Base-by-base conservation (phyloP, 2,113 vertebrate genomes). In the Melanostigma gelatinosum region DNA sequence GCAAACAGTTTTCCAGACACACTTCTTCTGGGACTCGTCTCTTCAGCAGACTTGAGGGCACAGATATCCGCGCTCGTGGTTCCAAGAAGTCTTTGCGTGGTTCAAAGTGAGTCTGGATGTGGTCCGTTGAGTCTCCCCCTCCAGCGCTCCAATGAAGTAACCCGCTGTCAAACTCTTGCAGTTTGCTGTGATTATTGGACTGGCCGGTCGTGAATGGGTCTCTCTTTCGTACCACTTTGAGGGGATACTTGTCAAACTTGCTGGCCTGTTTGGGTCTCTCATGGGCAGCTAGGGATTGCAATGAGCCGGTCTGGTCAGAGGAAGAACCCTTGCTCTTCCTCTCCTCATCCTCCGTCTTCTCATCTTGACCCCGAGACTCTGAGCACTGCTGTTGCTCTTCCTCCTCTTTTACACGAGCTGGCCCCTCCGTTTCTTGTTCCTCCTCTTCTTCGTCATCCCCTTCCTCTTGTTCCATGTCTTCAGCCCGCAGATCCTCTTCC, bases 81-180 rank as follows among this genome's bases (percentile, higher is more conserved):
- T 90, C 92, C 76, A 96, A 90, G 75, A 97, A 95, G 87, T 96
- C 95, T 13, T 87, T 94, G 80, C 95, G 96, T 87, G 97, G 97
- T 88, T 99, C 98, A 63, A 99, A 99, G 94, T 99, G 97, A 84
- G 98, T 98, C 93, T 99, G 98, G 85, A 99, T 99, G 92, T 99
- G 98, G 86, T 99, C 97, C 22, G 98, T 99, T 75, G 97, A 98
- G 75, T 99, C 98, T 8, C 98, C 98, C 0, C 98, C 98, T 69
- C 98, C 98, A 34, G 99, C 97, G 75, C 97, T 96, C 98, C 98
- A 99, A 90, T 99, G 98, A 81, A 98, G 92, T 75, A 99, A 92
- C 46, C 98, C 98, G 13, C 98, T 99, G 82, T 99, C 97, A 50
- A 99, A 99, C 93, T 98, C 97, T 92, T 99, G 98, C 65, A 96